Evolutionary conservation across 2,113 vertebrate genomes (phyloP), one percentile per base, ranked within the genome.

Genomic region (Oncorhynchus nerka): DNA sequence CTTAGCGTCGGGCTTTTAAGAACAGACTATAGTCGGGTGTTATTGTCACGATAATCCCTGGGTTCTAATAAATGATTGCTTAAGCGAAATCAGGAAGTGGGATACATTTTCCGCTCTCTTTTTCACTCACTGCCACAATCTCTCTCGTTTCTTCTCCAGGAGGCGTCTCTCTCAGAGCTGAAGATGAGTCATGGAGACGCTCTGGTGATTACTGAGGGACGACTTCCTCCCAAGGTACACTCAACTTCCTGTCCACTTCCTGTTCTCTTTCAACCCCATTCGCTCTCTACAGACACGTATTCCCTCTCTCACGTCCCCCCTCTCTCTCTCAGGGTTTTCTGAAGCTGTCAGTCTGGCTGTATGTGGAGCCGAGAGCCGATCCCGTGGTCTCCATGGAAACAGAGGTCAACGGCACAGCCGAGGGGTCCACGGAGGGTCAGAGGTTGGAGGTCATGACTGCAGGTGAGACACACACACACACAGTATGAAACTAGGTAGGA

Each of bases 181-280:
- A 94, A 91, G 32, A 86, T 99, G 4, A 89, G 73, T 84, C 93
- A 88, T 26, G 97, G 97, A 77, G 97, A 99, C 39, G 96, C 95
- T 3, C 85, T 99, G 78, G 89, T 99, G 26, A 15, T 99, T 77
- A 90, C 88, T 13, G 95, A 97, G 87, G 97, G 97, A 71, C 92
- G 90, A 32, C 94, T 98, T 70, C 96, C 94, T 79, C 94, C 93
- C 2, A 95, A 90, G 95, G 97, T 97, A 86, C 5, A 26, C 19
- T 57, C 9, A 64, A 8, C 61, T 28, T 24, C 26, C 4, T 9
- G 22, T 30, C 24, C 6, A 8, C 61, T 28, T 24, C 26, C 4
- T 9, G 22, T 30, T 34, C 6, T 26, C 24, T 66, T 15, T 30
- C 59, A 12, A 20, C 59, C 59, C 59, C 59, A 61, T n/a, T 61